Conservation (phyloP, 2,113 vertebrate species). For the Acrocephalus kingi region DNA sequence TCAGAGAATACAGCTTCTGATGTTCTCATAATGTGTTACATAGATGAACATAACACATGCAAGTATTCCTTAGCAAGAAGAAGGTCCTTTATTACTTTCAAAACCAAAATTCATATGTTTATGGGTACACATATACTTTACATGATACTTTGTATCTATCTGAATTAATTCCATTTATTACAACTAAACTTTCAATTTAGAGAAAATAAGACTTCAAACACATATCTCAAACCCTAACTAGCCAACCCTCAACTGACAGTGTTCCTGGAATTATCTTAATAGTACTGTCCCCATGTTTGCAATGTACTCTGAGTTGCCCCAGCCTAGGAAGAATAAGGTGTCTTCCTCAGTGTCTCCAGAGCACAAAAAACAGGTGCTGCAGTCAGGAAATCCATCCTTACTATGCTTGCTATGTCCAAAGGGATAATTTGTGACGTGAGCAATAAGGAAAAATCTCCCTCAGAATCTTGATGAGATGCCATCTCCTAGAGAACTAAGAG, state of each 20-base stretch:
- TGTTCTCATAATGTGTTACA: not conserved
- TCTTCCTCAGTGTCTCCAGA: not conserved
- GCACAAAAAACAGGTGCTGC: not conserved
- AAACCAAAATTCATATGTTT: not conserved
- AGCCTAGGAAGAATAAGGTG: not conserved
- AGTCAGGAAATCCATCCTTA: not conserved
- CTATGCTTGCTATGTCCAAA: not conserved
- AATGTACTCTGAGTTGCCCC: not conserved
- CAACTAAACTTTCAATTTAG: not conserved
- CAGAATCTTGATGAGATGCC: not conserved
- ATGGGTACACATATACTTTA: not conserved
- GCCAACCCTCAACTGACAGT: not conserved
- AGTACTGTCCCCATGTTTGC: not conserved
- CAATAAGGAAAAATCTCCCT: not conserved
- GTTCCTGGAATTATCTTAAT: not conserved
- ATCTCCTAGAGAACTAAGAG: not conserved
- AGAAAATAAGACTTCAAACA: not conserved
- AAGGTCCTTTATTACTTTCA: not conserved
- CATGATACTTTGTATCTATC: not conserved
- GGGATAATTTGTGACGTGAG: not conserved
- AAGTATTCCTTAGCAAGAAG: not conserved
- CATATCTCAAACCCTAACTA: not conserved
- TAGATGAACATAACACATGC: not conserved
- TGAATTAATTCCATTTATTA: not conserved
- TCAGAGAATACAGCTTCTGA: not conserved